Evolutionary conservation across 2,888 invertebrate genomes (phyloP), one percentile per base, ranked within the genome.

Genomic region (Operophtera brumata): DNA sequence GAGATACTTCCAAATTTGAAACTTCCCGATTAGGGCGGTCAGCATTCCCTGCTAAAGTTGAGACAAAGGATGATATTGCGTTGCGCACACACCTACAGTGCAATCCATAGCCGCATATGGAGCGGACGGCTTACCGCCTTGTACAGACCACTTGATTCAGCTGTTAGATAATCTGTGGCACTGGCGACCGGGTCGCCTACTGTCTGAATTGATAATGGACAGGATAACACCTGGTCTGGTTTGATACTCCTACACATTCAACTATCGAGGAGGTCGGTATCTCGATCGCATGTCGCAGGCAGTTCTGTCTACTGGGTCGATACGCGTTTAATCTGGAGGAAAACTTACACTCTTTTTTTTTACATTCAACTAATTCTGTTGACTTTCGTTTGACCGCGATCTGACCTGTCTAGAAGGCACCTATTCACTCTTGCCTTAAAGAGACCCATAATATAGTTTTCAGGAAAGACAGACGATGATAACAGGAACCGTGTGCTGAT

Each of bases 221-320:
- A 78, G 82, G 81, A 83, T 83, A 82, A 83, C 84, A 85, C 82
- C 83, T 84, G 83, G 79, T 65, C 69, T 62, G 83, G 79, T 65
- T 69, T 62, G 64, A 63, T 65, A 72, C 70, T 67, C 71, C 71
- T 69, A 72, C 74, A 56, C 47, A 54, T 55, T 46, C 54, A 44
- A 54, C 57, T 53, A 61, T 48, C 37, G 30, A 40, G 40, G 37
- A 37, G 52, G 45, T 48, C 34, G 47, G 20, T 41, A 48, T 51
- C 47, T 44, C 43, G 44, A 47, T 51, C 47, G 25, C 45, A 36
- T 30, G 41, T 32, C 34, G 30, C 40, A 34, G 39, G 26, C 39
- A 35, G 28, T 44, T 47, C 39, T 28, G 11, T 51, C 34, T 20
- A 43, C 43, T 43, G 43, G n/a, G 32, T 44, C 9, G 20, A 28